phyloP scores from a whole-genome alignment of 2,888 invertebrate genomes.

The Tenthredo scrophulariae region DNA sequence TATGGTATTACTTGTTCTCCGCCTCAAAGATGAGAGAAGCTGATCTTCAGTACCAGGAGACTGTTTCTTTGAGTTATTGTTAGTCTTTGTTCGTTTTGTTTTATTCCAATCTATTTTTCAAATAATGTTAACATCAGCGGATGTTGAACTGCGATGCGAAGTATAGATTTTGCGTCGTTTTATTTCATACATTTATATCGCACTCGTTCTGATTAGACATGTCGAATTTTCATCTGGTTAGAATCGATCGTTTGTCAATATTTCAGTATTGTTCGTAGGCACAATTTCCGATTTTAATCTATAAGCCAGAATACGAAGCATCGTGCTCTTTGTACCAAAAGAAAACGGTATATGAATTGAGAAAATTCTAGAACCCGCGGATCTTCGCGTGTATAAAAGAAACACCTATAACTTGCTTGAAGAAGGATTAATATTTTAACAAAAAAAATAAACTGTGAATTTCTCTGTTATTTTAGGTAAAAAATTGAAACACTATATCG shows the following conservation, averaged over 20 bases:
- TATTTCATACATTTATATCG: not conserved
- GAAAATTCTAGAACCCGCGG: not conserved
- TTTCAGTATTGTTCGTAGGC: not conserved
- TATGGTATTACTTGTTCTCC: constrained; percentile 6
- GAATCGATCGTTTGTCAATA: not conserved
- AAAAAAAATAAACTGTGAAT: constrained; percentile 19
- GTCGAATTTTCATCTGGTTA: not conserved
- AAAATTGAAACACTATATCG: constrained; percentile 28
- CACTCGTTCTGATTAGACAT: not conserved
- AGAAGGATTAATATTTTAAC: constrained; percentile 24
- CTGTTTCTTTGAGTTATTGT: not conserved
- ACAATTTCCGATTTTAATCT: not conserved
- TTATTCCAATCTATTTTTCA: not conserved
- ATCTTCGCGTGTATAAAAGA: not conserved
- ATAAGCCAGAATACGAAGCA: not conserved
- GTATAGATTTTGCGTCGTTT: not conserved
- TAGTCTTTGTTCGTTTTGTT: not conserved
- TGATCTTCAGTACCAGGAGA: not conserved
- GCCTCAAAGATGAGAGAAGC: not conserved
- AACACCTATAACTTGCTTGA: not conserved
- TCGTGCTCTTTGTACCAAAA: not conserved
- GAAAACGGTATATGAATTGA: not conserved
- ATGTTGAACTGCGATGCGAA: not conserved
- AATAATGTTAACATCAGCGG: not conserved
- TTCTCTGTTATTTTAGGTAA: constrained; percentile 39